Base-by-base conservation (phyloP, 2,113 vertebrate genomes). In the Xiphophorus hellerii region DNA sequence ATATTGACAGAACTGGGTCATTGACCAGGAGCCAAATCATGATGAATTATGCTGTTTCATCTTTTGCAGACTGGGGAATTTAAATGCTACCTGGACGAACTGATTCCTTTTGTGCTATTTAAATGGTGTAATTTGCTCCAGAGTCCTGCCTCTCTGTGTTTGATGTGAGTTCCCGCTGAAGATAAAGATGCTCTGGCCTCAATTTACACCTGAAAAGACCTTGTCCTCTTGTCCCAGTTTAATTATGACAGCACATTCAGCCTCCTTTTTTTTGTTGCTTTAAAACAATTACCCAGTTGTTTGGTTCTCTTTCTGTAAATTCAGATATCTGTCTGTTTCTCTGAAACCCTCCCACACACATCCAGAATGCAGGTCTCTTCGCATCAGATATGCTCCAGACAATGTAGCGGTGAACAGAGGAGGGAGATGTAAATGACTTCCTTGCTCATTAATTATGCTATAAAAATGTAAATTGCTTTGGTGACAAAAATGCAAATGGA, bases 391-490 rank as follows among this genome's bases (percentile, higher is more conserved):
- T 71, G 66, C 82, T 90, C 76, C 27, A 87, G 85, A 93, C 89
- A 83, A 77, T 73, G 76, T 82, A 39, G 65, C 78, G 69, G 84
- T 63, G 83, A 85, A 78, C 76, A 61, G 88, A 90, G 83, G 75
- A 82, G 83, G 90, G 63, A 94, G 82, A 94, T 93, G 92, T 90
- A 94, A 94, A 94, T 95, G 12, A 87, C 84, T 91, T 92, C 84
- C 87, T 83, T 91, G 77, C 92, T 94, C 92, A 94, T 95, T 95
- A 95, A 94, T 94, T 94, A 95, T 95, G 93, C 93, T 90, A 92
- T 94, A 91, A 95, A 94, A 94, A 95, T 94, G 93, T 93, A 94
- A 94, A 94, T 94, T 91, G 87, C 88, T 90, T 90, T 86, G 85
- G 89, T 83, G 88, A 92, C 89, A 89, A 93, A 95, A 94, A 95